A percentile compares a stretch with the other conserved stretches of the same genome.
Evolutionary conservation across 2,797 vertebrate genomes (phyloP).

Genomic region (Sternotherus odoratus): DNA sequence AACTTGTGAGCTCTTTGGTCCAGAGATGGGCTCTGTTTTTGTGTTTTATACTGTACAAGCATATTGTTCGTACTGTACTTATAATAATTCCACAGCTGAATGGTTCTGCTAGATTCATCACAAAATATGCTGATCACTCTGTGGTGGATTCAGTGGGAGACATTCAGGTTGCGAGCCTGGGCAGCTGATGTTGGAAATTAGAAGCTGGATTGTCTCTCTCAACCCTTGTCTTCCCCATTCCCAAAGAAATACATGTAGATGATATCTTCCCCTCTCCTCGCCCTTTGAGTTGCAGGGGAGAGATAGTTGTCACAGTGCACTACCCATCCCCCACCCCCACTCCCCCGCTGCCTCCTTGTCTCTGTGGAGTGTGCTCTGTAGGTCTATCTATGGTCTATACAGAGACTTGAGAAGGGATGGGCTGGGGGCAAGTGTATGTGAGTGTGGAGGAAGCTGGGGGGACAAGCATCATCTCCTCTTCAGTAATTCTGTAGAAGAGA

Average conservation of each 20-base stretch:
- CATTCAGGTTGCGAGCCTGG: not conserved
- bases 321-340: no score
- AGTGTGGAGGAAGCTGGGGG: not conserved
- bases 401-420: not conserved
- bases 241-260: not conserved
- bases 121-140: not conserved
- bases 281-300: not conserved
- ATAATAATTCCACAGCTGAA: not conserved
- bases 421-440: not conserved
- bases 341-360: not conserved
- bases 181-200: not conserved
- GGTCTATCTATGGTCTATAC: not conserved
- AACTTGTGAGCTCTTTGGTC: constrained; percentile 6
- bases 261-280: not conserved
- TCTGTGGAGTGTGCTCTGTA: not conserved
- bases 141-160: constrained; percentile 3
- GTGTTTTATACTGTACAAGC: not conserved
- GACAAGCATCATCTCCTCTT: rapidly evolving
- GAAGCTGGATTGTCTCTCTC: not conserved
- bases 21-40: not conserved
- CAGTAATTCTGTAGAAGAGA: not conserved
- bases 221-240: not conserved
- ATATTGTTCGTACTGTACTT: not conserved
- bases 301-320: not conserved
- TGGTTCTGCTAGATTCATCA: not conserved